A percentile compares a stretch with the other conserved stretches of the same genome.
Evolutionary conservation across 1,140 invertebrate genomes (phyloP).

Genomic region (Caenorhabditis briggsae): DNA sequence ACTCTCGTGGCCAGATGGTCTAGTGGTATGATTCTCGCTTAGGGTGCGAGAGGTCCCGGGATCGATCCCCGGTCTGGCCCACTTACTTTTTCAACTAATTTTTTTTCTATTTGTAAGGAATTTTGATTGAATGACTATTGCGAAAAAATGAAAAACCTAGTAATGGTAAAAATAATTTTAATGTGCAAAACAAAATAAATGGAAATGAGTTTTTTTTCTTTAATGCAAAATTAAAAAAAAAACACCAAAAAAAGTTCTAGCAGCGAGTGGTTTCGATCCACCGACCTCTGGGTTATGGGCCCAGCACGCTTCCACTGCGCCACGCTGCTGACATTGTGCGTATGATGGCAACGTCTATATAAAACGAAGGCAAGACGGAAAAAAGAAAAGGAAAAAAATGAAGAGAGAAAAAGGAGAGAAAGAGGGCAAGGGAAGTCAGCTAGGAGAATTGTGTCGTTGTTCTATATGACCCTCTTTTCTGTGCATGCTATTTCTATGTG

Average conservation of each 20-base stretch:
- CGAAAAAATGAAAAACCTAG: too few species aligned
- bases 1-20: slow-evolving; percentile 67
- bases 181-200: too few species aligned
- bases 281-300: slow-evolving; percentile 97
- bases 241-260: slow-evolving; percentile 80
- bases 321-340: slow-evolving; percentile 85
- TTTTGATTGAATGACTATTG: too few species aligned
- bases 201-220: too few species aligned
- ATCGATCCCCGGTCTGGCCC: slow-evolving; percentile 62
- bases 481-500: too few species aligned
- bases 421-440: not conserved
- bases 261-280: slow-evolving; percentile 95
- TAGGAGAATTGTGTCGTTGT: too few species aligned
- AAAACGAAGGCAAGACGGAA: too few species aligned
- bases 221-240: not conserved
- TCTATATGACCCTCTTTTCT: too few species aligned
- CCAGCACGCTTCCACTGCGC: slow-evolving; percentile 97
- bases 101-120: too few species aligned
- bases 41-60: slow-evolving; percentile 74
- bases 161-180: too few species aligned
- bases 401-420: too few species aligned
- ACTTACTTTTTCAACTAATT: not conserved
- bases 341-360: not conserved
- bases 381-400: not conserved
- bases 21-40: slow-evolving; percentile 74